These are phyloP conservation scores for Cinara cedri DNA, from an alignment of 2,888 invertebrate genomes.

Conservation along the genomic window DNA sequence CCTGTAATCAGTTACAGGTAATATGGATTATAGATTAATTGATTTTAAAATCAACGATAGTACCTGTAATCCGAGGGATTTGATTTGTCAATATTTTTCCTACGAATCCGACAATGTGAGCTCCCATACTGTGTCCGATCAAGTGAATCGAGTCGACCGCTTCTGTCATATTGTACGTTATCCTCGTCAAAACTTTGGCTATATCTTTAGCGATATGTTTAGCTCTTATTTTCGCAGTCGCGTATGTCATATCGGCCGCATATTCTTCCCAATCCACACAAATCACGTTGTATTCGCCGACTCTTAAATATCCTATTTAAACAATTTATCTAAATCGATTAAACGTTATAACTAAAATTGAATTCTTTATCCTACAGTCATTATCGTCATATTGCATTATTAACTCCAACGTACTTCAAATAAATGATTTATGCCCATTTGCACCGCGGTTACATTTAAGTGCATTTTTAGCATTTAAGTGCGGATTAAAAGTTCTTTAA, in stretches of 20 bases:
- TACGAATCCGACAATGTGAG: constrained; percentile 29
- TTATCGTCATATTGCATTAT: too few species aligned
- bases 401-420: too few species aligned
- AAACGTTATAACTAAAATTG: too few species aligned
- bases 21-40: neutral
- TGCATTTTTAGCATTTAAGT: too few species aligned
- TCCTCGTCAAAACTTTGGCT: neutral
- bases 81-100: constrained; percentile 7
- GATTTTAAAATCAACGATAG: neutral
- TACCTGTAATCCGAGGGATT: constrained; percentile 28
- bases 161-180: constrained; percentile 11
- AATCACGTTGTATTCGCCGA: constrained; percentile 21
- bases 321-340: too few species aligned
- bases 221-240: neutral
- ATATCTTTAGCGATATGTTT: constrained; percentile 27
- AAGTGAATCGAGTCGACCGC: neutral
- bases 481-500: too few species aligned
- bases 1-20: too few species aligned
- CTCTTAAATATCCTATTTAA: constrained; percentile 18
- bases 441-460: too few species aligned
- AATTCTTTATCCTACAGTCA: too few species aligned
- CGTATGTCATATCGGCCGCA: constrained; percentile 3
- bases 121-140: constrained; percentile 50
- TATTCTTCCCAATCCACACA: constrained; percentile 48
- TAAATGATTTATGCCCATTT: too few species aligned